These are phyloP conservation scores for Cacoxenus indagator DNA, from an alignment of 2,888 invertebrate species.

Conservation along the genomic window DNA sequence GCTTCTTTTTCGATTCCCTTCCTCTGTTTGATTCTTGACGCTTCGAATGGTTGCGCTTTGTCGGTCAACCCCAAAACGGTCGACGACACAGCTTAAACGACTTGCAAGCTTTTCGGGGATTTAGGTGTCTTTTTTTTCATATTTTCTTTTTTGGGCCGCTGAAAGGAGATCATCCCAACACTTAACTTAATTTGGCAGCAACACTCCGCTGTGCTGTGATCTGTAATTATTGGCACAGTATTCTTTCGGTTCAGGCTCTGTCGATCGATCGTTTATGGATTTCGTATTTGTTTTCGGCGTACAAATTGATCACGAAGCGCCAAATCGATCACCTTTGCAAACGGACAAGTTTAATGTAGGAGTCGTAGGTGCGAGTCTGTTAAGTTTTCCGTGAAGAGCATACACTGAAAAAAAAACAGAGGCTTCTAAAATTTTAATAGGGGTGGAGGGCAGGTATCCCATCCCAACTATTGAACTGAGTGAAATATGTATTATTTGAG, in stretches of 20 bases:
- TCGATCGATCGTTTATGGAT: constrained; percentile 29
- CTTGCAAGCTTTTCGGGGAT: too few species aligned
- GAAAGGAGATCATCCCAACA: constrained; percentile 64
- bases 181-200: constrained; percentile 70
- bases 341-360: constrained; percentile 54
- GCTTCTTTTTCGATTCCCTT: background rate
- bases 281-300: constrained; percentile 28
- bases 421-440: background rate
- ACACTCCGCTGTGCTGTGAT: constrained; percentile 51
- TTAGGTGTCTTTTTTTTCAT: constrained; percentile 14
- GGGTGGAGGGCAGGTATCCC: background rate
- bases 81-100: constrained; percentile 50
- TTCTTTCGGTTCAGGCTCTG: constrained; percentile 33
- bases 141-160: constrained; percentile 38
- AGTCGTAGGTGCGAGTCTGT: constrained; percentile 36
- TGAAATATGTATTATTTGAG: background rate
- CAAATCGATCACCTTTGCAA: constrained; percentile 71
- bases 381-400: background rate
- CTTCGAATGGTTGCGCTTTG: constrained; percentile 44
- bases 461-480: background rate
- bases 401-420: constrained; percentile 6
- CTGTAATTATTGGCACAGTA: constrained; percentile 66
- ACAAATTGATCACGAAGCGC: constrained; percentile 70
- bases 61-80: constrained; percentile 57
- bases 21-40: constrained; percentile 4